A percentile compares a stretch with the other conserved stretches of the same genome.
phyloP scores from a whole-genome alignment of 2,113 vertebrate genomes.

The Pycnonotus jocosus region DNA sequence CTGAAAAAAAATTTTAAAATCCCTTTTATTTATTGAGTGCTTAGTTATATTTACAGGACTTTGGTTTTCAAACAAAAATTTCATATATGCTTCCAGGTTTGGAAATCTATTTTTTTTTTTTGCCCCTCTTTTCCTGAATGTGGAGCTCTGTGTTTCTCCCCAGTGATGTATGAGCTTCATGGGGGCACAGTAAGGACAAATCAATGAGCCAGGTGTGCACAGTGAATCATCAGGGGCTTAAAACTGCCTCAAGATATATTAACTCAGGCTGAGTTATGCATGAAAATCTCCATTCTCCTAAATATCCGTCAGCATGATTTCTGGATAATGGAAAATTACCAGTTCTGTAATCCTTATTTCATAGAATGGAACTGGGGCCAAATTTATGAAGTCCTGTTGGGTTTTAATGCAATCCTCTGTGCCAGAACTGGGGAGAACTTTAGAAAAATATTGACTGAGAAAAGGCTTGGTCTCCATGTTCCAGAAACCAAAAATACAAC shows the following conservation, averaged over 20 bases:
- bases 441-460: not conserved
- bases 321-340: conserved; percentile 41
- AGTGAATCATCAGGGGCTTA: conserved; percentile 46
- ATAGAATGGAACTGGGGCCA: not conserved
- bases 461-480: fast-evolving
- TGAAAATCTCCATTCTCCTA: not conserved
- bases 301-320: not conserved
- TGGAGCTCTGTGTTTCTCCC: not conserved
- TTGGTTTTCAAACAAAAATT: not conserved
- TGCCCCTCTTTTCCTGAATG: not conserved
- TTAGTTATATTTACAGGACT: not conserved
- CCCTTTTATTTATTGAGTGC: not conserved
- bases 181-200: conserved; percentile 14
- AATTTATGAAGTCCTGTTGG: not conserved
- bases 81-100: not conserved
- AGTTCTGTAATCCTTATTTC: not conserved
- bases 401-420: not conserved
- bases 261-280: conserved; percentile 7
- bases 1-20: too few relatives aligned
- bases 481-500: not conserved
- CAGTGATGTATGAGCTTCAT: not conserved
- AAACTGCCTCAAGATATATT: conserved; percentile 35
- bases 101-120: not conserved
- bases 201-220: conserved; percentile 30
- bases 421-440: not conserved